These are phyloP conservation scores for Coranthus polyacanthus DNA, from an alignment of 2,797 vertebrate genomes.

Conservation along the genomic window DNA sequence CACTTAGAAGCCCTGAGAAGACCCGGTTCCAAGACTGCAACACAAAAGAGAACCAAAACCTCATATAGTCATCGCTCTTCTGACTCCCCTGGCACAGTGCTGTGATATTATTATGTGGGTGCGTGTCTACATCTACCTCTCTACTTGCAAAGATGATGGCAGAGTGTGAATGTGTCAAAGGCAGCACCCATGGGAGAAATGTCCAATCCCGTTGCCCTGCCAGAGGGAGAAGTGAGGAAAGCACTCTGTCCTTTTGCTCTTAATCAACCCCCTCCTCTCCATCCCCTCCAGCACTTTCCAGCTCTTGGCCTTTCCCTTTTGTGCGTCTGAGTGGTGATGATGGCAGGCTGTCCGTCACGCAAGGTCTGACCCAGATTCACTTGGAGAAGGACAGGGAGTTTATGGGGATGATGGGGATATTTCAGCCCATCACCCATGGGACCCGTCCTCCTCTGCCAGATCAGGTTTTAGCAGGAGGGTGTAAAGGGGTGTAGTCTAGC, in stretches of 20 bases:
- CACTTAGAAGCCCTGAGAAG: constrained; percentile 44
- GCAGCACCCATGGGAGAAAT: constrained; percentile 56
- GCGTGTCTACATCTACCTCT: constrained; percentile 23
- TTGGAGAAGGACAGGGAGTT: constrained; percentile 37
- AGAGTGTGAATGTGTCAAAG: constrained; percentile 65
- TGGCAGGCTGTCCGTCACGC: constrained; percentile 81
- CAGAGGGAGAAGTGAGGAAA: constrained; percentile 48
- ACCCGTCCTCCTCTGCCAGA: constrained; percentile 66
- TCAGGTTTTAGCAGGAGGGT: constrained; percentile 16
- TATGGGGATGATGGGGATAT: constrained; percentile 53
- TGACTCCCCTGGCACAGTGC: constrained; percentile 11
- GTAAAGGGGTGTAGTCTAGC: constrained; percentile 11
- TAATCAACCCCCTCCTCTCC: constrained; percentile 43
- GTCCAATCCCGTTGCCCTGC: constrained; percentile 57
- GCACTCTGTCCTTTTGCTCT: constrained; percentile 52
- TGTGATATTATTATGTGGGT: constrained; percentile 27
- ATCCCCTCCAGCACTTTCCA: constrained; percentile 55
- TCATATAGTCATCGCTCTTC: constrained; percentile 1
- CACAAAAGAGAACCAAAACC: constrained; percentile 16
- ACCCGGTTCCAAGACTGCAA: constrained; percentile 20
- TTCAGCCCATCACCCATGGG: constrained; percentile 83
- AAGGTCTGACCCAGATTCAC: constrained; percentile 82
- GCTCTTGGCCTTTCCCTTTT: constrained; percentile 67
- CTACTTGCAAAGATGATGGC: constrained; percentile 43
- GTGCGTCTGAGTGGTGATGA: constrained; percentile 77